A percentile compares a stretch with the other conserved stretches of the same genome.
Conservation (phyloP, 2,113 vertebrate genomes). For the Barnardius zonarius region DNA sequence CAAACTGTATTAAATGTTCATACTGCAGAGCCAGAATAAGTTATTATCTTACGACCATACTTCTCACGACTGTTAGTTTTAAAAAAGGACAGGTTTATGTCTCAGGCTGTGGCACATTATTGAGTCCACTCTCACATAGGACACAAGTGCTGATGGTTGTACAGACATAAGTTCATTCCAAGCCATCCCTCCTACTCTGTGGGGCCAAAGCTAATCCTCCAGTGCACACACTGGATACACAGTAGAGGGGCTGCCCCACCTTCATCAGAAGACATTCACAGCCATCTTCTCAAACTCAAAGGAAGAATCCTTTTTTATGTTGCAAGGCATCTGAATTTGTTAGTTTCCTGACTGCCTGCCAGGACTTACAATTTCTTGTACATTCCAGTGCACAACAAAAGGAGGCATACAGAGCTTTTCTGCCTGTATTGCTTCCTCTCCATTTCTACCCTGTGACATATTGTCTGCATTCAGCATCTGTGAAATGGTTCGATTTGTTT, state of each 20-base stretch:
- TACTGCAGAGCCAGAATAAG: not conserved
- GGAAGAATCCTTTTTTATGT: not conserved
- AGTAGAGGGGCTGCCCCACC: not conserved
- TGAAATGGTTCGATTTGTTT: slow-evolving; percentile 3
- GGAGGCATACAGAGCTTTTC: not conserved
- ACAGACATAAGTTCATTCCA: not conserved
- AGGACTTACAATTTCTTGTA: not conserved
- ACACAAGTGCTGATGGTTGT: not conserved
- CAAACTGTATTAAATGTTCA: not conserved
- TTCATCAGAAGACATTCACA: not conserved
- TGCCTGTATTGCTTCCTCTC: not conserved
- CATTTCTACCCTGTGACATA: not conserved
- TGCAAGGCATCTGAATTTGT: not conserved
- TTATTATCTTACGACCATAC: not conserved
- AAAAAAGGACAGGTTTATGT: not conserved
- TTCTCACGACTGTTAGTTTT: not conserved
- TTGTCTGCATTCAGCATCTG: not conserved
- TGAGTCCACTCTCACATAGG: not conserved
- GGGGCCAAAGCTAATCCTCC: not conserved
- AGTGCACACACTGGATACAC: not conserved
- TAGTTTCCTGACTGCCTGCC: not conserved
- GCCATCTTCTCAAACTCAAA: not conserved
- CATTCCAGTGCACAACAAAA: not conserved
- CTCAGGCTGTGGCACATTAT: not conserved
- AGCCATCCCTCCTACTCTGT: not conserved